Evolutionary conservation across 2,797 vertebrate genomes (phyloP), one percentile per base, ranked within the genome.

Genomic region (Acipenser transmontanus): DNA sequence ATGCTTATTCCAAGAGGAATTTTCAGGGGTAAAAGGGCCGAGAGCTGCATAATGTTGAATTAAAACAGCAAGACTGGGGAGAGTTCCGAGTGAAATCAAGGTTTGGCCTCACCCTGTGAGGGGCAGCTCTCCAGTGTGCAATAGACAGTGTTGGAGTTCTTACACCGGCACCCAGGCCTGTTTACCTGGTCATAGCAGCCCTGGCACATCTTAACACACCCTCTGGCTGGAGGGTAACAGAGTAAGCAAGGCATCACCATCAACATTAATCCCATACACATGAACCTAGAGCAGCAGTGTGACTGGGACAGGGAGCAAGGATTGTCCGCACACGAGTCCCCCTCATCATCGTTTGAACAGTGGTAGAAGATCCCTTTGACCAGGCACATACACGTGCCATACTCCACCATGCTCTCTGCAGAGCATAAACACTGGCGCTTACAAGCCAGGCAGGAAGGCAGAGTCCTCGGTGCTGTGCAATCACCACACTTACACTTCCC

Each of bases 351-450:
- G 0, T 92, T 94, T 59, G 95, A 97, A 80, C 97, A 99, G 91
- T 99, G 97, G 91, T 98, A 98, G 89, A 98, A 98, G 80, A 96
- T 78, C 71, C 95, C 95, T 82, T 98, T 98, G 67, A 96, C 95
- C 74, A 98, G 78, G 76, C 97, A 99, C 95, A 99, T 98, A 82
- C 96, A 98, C 6, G 96, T 98, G 75, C 95, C 84, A 1, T 98
- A 94, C 75, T 99, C 97, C 85, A 98, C 89, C 70, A 93, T 92
- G 78, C 89, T 95, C 85, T 98, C 95, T 0, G 93, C 94, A 0
- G 97, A 99, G 86, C 95, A 98, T 34, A 98, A 83, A 83, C 94
- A 98, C 78, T 96, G 95, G 59, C 91, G 89, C 71, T 94, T 88
- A 69, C 97, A 98, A 12, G 93, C 93, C 88, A 98, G 74, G 72